Percentiles rank a stretch among this genome's conserved stretches.
Conservation (phyloP, 2,113 vertebrate genomes). For the Cheirogaleus medius region DNA sequence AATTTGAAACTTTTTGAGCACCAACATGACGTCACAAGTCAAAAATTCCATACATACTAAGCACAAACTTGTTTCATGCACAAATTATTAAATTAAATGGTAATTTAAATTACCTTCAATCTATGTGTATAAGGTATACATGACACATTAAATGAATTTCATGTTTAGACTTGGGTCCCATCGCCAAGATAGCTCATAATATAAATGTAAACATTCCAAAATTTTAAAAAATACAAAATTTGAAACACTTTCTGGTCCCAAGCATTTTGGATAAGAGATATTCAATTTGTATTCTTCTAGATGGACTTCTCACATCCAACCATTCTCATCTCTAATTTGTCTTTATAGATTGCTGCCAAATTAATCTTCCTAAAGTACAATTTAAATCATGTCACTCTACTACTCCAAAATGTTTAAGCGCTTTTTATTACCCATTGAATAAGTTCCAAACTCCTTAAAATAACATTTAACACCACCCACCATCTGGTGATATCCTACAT, state of each 20-base stretch:
- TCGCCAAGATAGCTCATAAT: neutral
- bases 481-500: slow-evolving; percentile 63
- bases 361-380: slow-evolving; percentile 62
- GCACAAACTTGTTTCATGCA: neutral
- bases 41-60: neutral
- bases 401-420: slow-evolving; percentile 61
- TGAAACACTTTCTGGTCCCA: neutral
- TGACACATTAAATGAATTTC: neutral
- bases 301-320: neutral
- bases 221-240: neutral
- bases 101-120: neutral
- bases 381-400: slow-evolving; percentile 65
- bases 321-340: slow-evolving; percentile 30
- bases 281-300: neutral
- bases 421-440: slow-evolving; percentile 72
- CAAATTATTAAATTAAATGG: neutral
- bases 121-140: neutral
- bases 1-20: neutral
- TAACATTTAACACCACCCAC: slow-evolving; percentile 65
- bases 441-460: slow-evolving; percentile 72
- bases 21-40: neutral
- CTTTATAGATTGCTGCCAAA: slow-evolving; percentile 43
- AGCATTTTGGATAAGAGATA: neutral
- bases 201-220: neutral
- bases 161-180: neutral